Evolutionary conservation across 2,888 invertebrate genomes (phyloP), one percentile per base, ranked within the genome.

Genomic region (Eucera pruinosa): DNA sequence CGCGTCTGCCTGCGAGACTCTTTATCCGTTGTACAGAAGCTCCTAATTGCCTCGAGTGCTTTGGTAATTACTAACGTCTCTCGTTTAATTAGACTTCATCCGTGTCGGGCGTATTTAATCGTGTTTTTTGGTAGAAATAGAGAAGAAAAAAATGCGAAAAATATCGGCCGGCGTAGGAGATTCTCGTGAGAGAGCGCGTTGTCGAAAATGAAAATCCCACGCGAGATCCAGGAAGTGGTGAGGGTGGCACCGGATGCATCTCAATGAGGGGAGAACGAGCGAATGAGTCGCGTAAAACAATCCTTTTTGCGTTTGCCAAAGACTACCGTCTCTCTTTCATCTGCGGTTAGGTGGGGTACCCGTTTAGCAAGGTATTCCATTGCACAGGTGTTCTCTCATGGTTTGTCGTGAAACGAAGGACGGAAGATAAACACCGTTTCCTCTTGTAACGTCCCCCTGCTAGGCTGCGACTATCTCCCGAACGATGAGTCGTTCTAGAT

Each of bases 161-260:
- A 43, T 23, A 41, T 27, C 33, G 18, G 25, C 5, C 11, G 20
- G 18, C 18, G 23, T 25, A 48, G 45, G 27, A 67, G 48, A 64
- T 57, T 57, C 61, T 60, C 80, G 47, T 52, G 84, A n/a, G 58
- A 72, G 66, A 68, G n/a, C 43, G 60, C 45, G 25, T 67, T 65
- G 78, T 54, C 66, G 23, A 72, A 84, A 84, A 78, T 76, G 68
- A 86, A 80, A 86, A 85, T 86, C 87, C 85, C 87, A 84, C 83
- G 78, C 88, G 86, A 85, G 85, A 88, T 89, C 84, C 87, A 87
- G 88, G 87, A 89, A 89, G 86, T 86, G 74, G 83, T 76, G 82
- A 86, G 86, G 87, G 85, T 88, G 79, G 84, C 78, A 89, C 88
- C 89, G 88, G 88, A 88, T 87, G 89, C 86, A 81, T 86, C 83